Evolutionary conservation across 2,113 vertebrate genomes (phyloP), one percentile per base, ranked within the genome.

Genomic region (Riparia riparia): DNA sequence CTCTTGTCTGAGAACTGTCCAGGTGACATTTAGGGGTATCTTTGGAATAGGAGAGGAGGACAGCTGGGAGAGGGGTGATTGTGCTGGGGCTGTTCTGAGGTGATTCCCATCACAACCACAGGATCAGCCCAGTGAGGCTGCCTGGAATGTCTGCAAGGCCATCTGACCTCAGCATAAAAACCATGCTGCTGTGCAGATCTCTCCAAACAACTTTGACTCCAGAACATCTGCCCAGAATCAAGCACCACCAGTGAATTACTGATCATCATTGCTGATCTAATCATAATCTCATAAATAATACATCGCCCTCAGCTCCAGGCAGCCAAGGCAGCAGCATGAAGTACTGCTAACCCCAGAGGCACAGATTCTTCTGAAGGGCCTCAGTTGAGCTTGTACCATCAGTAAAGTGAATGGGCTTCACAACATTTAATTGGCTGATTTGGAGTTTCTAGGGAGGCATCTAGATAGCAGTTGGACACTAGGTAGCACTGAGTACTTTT

Each of bases 181-280:
- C 51, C 18, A 86, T 69, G 45, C 65, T 34, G 37, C 42, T 26
- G 17, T 4, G 4, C 69, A 66, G 64, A 61, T 71, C 61, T 76
- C 47, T 83, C 47, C 0, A 1, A 94, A 83, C 53, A 72, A 49
- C 89, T 96, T 66, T 94, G 96, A 93, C 93, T 96, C 90, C 69
- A 79, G 85, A 96, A 94, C 85, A 95, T 79, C 50, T 93, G 63
- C 74, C 93, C 76, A 71, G 85, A 96, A 94, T 95, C 95, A 95
- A 92, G 80, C 80, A 56, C 41, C 68, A 58, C 53, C 51, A 72
- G 61, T 93, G 69, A 92, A 93, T 96, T 94, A 84, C 78, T 90
- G 77, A 76, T 96, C 89, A 79, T 86, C 76, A 51, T 44, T 92
- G 91, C 94, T 44, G 95, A 95, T 95, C 54, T 80, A 89, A 81